These are phyloP conservation scores for Perdix hodgsoniae DNA, from an alignment of 2,797 vertebrate genomes.

Conservation along the genomic window DNA sequence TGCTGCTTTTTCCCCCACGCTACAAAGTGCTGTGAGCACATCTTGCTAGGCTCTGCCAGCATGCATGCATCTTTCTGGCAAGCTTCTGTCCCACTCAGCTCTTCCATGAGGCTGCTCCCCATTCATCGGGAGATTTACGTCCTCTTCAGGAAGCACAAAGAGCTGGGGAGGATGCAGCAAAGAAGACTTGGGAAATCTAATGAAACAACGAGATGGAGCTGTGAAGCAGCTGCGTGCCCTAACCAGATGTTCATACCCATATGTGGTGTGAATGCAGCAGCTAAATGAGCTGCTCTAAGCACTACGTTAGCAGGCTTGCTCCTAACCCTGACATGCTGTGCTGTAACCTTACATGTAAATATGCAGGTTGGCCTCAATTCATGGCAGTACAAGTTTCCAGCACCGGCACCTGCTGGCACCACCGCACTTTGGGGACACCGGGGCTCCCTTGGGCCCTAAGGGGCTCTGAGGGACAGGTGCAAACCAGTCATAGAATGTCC, in stretches of 20 bases:
- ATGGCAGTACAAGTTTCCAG: not conserved
- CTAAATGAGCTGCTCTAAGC: not conserved
- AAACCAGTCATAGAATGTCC: not conserved
- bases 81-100: not conserved
- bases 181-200: not conserved
- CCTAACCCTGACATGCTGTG: not conserved
- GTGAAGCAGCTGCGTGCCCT: not conserved
- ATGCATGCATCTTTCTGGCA: not conserved
- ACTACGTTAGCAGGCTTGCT: not conserved
- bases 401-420: not conserved
- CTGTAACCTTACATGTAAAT: rapidly evolving
- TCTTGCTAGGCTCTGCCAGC: not conserved
- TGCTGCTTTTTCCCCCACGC: rapidly evolving
- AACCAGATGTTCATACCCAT: not conserved
- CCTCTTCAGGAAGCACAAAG: rapidly evolving
- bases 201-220: not conserved
- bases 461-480: not conserved
- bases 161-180: not conserved
- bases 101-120: not conserved
- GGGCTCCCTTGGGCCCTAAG: not conserved
- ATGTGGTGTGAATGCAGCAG: not conserved
- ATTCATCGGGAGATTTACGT: not conserved
- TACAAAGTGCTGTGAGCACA: not conserved
- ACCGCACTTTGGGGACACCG: rapidly evolving
- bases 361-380: not conserved